A percentile compares a stretch with the other conserved stretches of the same genome.
phyloP scores from a whole-genome alignment of 2,797 vertebrate genomes.

The Thripadectes ignobilis region DNA sequence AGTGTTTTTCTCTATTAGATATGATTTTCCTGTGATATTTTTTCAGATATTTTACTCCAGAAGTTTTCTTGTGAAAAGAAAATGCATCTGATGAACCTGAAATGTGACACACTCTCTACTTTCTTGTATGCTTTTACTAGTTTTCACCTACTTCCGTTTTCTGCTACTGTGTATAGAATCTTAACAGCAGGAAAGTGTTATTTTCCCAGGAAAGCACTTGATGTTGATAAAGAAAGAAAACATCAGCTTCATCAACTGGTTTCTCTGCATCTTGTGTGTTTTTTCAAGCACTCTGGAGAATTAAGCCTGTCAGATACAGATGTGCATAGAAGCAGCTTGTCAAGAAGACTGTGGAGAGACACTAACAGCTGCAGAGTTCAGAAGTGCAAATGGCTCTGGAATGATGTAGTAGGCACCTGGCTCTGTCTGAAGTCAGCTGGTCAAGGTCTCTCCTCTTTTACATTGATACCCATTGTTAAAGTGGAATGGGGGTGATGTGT shows the following conservation, averaged over 20 bases:
- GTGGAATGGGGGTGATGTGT: not conserved
- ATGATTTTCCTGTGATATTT: not conserved
- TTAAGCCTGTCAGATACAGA: conserved; percentile 2
- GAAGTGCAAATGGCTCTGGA: conserved; percentile 17
- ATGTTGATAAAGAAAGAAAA: not conserved
- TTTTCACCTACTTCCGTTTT: not conserved
- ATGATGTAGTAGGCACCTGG: not conserved
- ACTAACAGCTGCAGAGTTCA: conserved; percentile 27
- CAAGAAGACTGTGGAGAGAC: not conserved
- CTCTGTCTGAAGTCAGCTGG: not conserved
- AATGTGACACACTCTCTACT: not conserved
- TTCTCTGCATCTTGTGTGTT: not conserved
- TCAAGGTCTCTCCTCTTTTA: not conserved
- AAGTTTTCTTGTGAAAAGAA: not conserved
- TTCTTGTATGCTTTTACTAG: not conserved
- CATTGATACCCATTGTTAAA: not conserved
- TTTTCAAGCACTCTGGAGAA: not conserved
- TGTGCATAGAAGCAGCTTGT: conserved; percentile 5
- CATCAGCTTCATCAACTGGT: not conserved
- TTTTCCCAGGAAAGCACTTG: not conserved
- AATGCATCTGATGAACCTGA: not conserved
- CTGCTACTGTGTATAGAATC: not conserved
- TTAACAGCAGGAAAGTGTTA: not conserved
- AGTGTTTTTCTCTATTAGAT: not conserved
- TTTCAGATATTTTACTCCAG: not conserved